Evolutionary conservation across 2,113 vertebrate genomes (phyloP).

Genomic region (Saccopteryx leptura): DNA sequence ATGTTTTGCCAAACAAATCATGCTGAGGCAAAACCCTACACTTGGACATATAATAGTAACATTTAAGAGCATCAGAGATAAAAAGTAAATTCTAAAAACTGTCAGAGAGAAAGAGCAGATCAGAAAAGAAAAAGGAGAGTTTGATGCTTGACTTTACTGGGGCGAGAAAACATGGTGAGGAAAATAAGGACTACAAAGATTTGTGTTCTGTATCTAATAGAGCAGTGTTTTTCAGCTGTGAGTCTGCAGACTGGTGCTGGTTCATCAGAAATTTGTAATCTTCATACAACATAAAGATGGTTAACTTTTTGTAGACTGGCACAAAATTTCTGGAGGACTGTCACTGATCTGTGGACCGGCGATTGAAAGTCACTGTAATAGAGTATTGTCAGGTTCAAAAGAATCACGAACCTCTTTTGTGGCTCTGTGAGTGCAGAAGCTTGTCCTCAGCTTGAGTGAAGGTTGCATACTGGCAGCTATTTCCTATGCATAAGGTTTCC

Average conservation of each 20-base stretch:
- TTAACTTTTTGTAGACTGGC: too few relatives aligned
- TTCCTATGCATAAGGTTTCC: not conserved
- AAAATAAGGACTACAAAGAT: not conserved
- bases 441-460: not conserved
- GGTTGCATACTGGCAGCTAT: not conserved
- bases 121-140: not conserved
- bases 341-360: too few relatives aligned
- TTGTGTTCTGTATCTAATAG: not conserved
- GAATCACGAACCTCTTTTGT: not conserved
- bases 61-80: constrained; percentile 31
- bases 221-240: too few relatives aligned
- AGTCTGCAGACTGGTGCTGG: too few relatives aligned
- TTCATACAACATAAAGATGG: too few relatives aligned
- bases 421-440: not conserved
- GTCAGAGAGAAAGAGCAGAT: not conserved
- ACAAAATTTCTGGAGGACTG: too few relatives aligned
- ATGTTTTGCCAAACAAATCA: not conserved
- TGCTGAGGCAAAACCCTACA: not conserved
- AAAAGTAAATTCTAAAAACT: constrained; percentile 33
- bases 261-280: too few relatives aligned
- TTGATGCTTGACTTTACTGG: not conserved
- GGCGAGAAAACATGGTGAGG: not conserved
- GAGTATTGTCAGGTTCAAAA: not conserved
- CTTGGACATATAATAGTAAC: not conserved
- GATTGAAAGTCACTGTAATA: not conserved